Evolutionary conservation across 2,113 vertebrate species (phyloP).

Genomic region (Drymodes brunneopygia): DNA sequence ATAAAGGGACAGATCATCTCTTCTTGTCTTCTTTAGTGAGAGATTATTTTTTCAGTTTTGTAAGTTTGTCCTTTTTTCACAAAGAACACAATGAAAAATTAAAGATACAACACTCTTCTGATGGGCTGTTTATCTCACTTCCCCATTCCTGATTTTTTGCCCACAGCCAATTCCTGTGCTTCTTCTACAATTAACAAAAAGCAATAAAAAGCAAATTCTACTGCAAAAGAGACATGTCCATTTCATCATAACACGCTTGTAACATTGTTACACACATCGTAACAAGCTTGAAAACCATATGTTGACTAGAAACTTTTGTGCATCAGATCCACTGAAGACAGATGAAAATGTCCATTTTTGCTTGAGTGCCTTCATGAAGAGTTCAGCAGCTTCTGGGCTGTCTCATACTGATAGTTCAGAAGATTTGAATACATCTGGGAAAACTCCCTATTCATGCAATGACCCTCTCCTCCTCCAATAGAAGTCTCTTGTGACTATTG

Average conservation of each 20-base stretch:
- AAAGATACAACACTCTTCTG: not conserved
- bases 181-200: not conserved
- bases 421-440: not conserved
- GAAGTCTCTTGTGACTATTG: not conserved
- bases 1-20: not conserved
- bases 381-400: not conserved
- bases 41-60: not conserved
- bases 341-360: not conserved
- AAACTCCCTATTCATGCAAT: not conserved
- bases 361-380: not conserved
- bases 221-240: not conserved
- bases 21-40: not conserved
- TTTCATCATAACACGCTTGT: not conserved
- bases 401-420: not conserved
- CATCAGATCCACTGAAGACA: not conserved
- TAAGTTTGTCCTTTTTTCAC: not conserved
- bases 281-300: not conserved
- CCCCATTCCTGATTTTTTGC: not conserved
- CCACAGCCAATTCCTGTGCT: accelerated
- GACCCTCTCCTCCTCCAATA: not conserved
- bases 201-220: not conserved
- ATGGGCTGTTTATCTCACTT: not conserved
- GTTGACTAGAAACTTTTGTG: not conserved
- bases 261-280: not conserved
- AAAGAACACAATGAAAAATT: not conserved